A percentile compares a stretch with the other conserved stretches of the same genome.
Conservation (phyloP, 2,888 invertebrate genomes). For the Drosophila cyrtoloma region DNA sequence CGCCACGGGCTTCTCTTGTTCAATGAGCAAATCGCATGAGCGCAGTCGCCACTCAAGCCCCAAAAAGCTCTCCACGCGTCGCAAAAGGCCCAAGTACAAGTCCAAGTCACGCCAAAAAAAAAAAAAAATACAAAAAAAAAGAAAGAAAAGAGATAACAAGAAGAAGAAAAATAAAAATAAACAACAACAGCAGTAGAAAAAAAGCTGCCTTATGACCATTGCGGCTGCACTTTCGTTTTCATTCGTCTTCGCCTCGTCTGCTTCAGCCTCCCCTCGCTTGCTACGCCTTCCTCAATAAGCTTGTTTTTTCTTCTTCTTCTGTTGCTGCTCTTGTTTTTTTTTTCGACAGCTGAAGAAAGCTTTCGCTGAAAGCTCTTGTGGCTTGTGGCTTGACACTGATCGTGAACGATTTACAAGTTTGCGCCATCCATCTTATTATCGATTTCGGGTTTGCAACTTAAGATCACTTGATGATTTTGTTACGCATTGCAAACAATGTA, state of each 20-base stretch:
- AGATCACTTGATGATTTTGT: constrained; percentile 20
- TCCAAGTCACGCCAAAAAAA: constrained; percentile 23
- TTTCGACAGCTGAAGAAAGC: constrained; percentile 15
- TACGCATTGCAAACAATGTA: background rate
- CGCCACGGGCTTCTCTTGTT: constrained; percentile 74
- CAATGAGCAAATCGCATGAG: constrained; percentile 75
- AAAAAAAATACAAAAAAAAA: background rate
- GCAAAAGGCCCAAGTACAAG: constrained; percentile 29
- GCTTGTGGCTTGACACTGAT: constrained; percentile 28
- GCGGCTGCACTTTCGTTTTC: constrained; percentile 73
- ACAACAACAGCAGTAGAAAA: constrained; percentile 6
- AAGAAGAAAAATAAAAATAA: constrained; percentile 1
- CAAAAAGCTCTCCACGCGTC: constrained; percentile 46
- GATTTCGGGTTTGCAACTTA: constrained; percentile 4
- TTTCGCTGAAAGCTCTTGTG: constrained; percentile 22
- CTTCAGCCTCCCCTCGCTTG: background rate
- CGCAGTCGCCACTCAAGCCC: constrained; percentile 49
- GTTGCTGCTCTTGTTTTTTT: background rate
- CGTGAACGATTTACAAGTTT: constrained; percentile 48
- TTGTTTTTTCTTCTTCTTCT: constrained; percentile 21
- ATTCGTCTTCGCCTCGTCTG: constrained; percentile 29
- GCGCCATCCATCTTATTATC: constrained; percentile 38
- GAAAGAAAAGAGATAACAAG: background rate
- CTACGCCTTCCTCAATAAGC: constrained; percentile 10
- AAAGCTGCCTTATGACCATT: constrained; percentile 28